These are phyloP conservation scores for Uloborus plumipes DNA, from an alignment of 2,888 invertebrate genomes.

Conservation along the genomic window DNA sequence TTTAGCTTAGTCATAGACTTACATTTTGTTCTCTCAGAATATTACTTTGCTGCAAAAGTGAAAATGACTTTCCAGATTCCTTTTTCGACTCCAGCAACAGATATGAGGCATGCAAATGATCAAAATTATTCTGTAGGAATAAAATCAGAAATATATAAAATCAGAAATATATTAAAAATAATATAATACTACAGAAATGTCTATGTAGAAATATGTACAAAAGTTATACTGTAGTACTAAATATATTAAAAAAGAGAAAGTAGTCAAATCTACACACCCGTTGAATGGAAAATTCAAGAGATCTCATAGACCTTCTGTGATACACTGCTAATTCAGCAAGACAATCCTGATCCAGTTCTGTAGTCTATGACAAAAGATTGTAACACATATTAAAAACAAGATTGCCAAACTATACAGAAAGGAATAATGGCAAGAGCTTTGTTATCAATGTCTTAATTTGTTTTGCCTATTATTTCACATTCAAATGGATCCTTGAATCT, in stretches of 20 bases:
- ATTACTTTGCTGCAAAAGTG: conserved; percentile 11
- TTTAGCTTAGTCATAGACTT: neutral
- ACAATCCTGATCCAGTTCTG: conserved; percentile 75
- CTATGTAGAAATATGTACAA: conserved; percentile 1
- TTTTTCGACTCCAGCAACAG: conserved; percentile 78
- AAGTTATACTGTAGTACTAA: neutral
- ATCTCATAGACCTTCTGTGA: conserved; percentile 71
- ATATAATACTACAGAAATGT: no score
- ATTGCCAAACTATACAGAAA: no score
- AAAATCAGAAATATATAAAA: conserved; percentile 29
- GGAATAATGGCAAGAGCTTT: no score
- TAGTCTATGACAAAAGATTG: conserved; percentile 4
- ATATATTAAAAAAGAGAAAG: neutral
- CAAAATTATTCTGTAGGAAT: conserved; percentile 74
- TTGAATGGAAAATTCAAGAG: conserved; percentile 70
- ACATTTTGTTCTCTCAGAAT: conserved; percentile 49
- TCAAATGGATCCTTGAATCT: no score
- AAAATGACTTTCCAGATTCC: conserved; percentile 71
- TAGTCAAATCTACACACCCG: conserved; percentile 61
- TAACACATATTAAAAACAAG: no score
- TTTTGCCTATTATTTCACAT: no score
- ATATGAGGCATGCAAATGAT: conserved; percentile 83
- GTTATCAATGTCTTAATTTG: no score
- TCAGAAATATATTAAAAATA: no score
- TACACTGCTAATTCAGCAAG: conserved; percentile 75